Evolutionary conservation across 2,113 vertebrate species (phyloP), one percentile per base, ranked within the genome.

Genomic region (Stegostoma tigrinum): DNA sequence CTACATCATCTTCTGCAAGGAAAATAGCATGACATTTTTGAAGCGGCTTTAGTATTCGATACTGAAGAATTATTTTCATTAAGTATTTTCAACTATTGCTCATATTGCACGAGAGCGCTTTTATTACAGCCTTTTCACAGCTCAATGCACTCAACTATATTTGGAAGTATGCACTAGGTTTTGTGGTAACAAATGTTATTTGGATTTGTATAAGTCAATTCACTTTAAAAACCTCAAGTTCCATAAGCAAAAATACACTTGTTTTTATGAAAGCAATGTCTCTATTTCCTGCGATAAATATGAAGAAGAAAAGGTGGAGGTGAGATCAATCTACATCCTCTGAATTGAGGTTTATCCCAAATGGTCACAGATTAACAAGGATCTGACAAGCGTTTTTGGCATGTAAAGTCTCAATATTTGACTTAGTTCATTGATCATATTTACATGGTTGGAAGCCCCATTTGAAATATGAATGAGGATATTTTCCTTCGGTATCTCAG

Each of bases 1-100:
- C 99, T 95, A 99, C 98, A 0, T 99, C 99, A 64, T 99, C 98
- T 96, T 99, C 99, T 99, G 97, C 10, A 96, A 96, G n/a, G 80
- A 94, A 96, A 30, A 0, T 95, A 61, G 55, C 30, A 95, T 45
- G 42, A 94, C 23, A 42, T 67, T 72, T 95, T 70, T 64, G 2
- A 95, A 95, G 12, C 21, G 48, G 24, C n/a, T 95, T 95, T 68
- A 10, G 23, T 67, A 27, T 64, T 68, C 17, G 21, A 23, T 24
- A 70, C 6, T 70, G 68, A 72, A 27, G 27, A 72, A 30, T 72
- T 72, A 72, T 72, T 72, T 61, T 72, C 70, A 72, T 72, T 72
- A 72, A 72, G 3, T 72, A 72, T 72, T 72, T 72, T 72, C 70
- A 72, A 27, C 7, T 91, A n/a, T 42, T 7, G 70, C 10, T 55